phyloP scores from a whole-genome alignment of 1,140 invertebrate species.

The Tetramorium alpestre region DNA sequence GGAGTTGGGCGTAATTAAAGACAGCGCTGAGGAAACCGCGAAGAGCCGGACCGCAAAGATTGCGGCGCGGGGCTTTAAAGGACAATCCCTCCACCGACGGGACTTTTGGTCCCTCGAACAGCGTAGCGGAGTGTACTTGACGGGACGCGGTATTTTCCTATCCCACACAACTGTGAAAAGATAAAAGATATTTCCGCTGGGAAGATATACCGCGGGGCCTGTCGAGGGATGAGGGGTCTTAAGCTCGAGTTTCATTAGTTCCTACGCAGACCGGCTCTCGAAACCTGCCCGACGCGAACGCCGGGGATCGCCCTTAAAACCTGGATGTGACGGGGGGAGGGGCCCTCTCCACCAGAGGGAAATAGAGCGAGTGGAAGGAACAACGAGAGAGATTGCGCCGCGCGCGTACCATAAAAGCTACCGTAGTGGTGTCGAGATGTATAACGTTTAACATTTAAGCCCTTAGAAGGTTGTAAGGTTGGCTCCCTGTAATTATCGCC shows the following conservation, averaged over 20 bases:
- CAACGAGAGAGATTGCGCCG: constrained; percentile 51
- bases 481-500: constrained; percentile 86
- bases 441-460: constrained; percentile 86
- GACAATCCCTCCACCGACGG: neutral
- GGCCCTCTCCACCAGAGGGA: neutral
- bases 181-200: neutral
- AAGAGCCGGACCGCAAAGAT: constrained; percentile 32
- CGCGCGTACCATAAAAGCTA: constrained; percentile 82
- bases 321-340: neutral
- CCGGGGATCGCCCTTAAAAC: constrained; percentile 6
- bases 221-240: neutral
- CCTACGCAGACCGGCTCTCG: neutral
- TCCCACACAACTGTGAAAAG: neutral
- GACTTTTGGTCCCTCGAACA: neutral
- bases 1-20: constrained; percentile 63
- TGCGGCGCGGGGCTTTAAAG: neutral
- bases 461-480: constrained; percentile 86
- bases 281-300: neutral
- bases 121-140: neutral
- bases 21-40: constrained; percentile 45
- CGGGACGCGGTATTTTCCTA: neutral
- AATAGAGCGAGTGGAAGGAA: constrained; percentile 53
- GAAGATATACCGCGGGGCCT: neutral
- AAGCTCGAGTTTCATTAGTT: constrained; percentile 16
- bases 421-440: constrained; percentile 81